Conservation (phyloP, 2,888 invertebrate genomes). For the Drosophila mimica region DNA sequence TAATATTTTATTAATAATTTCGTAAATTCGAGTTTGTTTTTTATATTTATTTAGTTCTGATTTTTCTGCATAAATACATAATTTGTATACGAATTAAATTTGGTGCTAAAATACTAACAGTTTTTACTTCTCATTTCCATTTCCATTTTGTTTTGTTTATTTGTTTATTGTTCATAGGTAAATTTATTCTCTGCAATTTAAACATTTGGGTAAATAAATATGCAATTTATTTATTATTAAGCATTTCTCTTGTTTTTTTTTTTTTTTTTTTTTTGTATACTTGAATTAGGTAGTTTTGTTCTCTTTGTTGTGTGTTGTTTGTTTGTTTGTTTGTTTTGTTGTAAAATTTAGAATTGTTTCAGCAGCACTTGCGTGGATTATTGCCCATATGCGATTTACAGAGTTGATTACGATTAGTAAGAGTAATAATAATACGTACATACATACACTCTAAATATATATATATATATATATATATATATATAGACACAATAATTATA, state of each 20-base stretch:
- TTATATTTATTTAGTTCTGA: conserved; percentile 46
- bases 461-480: conserved; percentile 43
- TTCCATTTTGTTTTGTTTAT: conserved; percentile 26
- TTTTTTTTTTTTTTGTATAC: conserved; percentile 62
- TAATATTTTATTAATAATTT: background rate
- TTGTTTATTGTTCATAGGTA: conserved; percentile 31
- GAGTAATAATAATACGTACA: conserved; percentile 38
- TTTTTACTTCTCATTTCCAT: conserved; percentile 65
- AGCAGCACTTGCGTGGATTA: conserved; percentile 81
- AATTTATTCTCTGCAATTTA: conserved; percentile 48
- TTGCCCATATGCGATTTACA: conserved; percentile 60
- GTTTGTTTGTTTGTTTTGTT: conserved; percentile 26
- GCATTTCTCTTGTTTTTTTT: conserved; percentile 45
- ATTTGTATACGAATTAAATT: conserved; percentile 67
- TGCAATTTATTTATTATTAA: conserved; percentile 41
- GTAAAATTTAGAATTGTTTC: conserved; percentile 79
- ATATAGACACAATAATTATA: conserved; percentile 54
- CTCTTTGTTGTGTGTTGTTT: conserved; percentile 41
- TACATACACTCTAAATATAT: conserved; percentile 27
- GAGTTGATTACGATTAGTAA: conserved; percentile 52
- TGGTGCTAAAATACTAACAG: conserved; percentile 84
- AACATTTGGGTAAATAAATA: conserved; percentile 63
- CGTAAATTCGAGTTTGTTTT: conserved; percentile 9
- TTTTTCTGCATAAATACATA: conserved; percentile 68
- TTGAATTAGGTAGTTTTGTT: conserved; percentile 64